Evolutionary conservation across 2,113 vertebrate genomes (phyloP).

Genomic region (Apaloderma vittatum): DNA sequence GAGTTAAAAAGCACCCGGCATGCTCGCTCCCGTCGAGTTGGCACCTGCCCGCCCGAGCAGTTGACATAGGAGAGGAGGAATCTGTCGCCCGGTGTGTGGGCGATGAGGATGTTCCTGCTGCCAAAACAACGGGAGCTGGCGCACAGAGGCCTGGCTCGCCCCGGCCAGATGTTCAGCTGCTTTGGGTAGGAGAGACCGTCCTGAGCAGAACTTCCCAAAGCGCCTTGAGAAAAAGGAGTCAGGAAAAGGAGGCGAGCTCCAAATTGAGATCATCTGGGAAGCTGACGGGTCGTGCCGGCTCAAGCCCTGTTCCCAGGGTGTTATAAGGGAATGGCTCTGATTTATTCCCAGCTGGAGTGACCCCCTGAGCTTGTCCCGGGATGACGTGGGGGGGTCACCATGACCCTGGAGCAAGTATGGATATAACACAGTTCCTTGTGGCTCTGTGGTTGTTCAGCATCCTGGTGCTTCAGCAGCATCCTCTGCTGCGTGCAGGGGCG

Average conservation of each 20-base stretch:
- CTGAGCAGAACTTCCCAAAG: conserved; percentile 1
- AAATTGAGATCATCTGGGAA: conserved; percentile 53
- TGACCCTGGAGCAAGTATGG: rapidly evolving
- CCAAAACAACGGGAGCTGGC: conserved; percentile 62
- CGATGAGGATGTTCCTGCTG: conserved; percentile 62
- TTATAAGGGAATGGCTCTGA: not conserved
- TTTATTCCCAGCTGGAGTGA: not conserved
- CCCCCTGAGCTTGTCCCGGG: not conserved
- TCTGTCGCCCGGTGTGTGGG: conserved; percentile 63
- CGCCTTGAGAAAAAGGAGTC: not conserved
- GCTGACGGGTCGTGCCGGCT: not conserved
- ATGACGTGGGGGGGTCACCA: not conserved
- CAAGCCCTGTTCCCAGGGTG: conserved; percentile 5
- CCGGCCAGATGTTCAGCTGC: conserved; percentile 61
- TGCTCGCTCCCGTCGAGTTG: not conserved
- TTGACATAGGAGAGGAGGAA: conserved; percentile 65
- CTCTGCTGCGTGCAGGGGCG: rapidly evolving
- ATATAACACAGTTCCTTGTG: rapidly evolving
- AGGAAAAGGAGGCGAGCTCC: not conserved
- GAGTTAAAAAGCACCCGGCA: conserved; percentile 31
- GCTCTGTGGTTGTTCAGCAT: not conserved
- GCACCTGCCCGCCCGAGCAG: not conserved
- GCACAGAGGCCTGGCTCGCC: not conserved
- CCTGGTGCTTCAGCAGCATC: not conserved
- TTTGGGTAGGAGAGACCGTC: not conserved